Conservation (phyloP, 1,140 invertebrate species). For the Microvelia longipes region DNA sequence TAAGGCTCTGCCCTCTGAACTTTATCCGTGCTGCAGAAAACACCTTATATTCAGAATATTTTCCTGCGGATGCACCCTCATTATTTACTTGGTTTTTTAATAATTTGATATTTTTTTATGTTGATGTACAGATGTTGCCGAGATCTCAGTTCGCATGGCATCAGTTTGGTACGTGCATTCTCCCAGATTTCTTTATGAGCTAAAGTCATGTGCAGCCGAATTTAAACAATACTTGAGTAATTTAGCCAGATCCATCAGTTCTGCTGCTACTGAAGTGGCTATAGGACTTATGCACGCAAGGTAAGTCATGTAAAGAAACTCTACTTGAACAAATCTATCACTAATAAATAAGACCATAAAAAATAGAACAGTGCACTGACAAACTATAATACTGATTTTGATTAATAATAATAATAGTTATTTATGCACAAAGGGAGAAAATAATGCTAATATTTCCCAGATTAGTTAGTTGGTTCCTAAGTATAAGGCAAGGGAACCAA, state of each 20-base stretch:
- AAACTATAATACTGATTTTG: conserved; percentile 8
- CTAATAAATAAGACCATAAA: neutral
- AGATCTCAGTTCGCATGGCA: conserved; percentile 57
- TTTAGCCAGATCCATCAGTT: conserved; percentile 64
- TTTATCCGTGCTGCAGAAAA: no score
- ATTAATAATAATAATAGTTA: no score
- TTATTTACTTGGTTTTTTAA: no score
- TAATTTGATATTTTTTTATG: neutral
- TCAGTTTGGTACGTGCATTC: conserved; percentile 89
- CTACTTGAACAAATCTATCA: neutral
- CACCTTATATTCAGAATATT: no score
- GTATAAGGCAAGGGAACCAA: no score
- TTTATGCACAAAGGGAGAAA: no score
- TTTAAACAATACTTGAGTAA: conserved; percentile 54
- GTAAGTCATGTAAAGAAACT: conserved; percentile 19
- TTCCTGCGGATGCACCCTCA: no score
- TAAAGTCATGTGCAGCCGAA: conserved; percentile 64
- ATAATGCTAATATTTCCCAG: no score
- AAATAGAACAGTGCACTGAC: no score
- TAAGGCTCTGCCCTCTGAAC: no score
- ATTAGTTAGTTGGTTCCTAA: no score
- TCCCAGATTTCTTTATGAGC: conserved; percentile 65
- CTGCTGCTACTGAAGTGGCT: conserved; percentile 85
- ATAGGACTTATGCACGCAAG: conserved; percentile 68
- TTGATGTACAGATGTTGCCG: conserved; percentile 28